Evolutionary conservation across 2,888 invertebrate species (phyloP), one percentile per base, ranked within the genome.

Genomic region (Eumerus sabulonum): DNA sequence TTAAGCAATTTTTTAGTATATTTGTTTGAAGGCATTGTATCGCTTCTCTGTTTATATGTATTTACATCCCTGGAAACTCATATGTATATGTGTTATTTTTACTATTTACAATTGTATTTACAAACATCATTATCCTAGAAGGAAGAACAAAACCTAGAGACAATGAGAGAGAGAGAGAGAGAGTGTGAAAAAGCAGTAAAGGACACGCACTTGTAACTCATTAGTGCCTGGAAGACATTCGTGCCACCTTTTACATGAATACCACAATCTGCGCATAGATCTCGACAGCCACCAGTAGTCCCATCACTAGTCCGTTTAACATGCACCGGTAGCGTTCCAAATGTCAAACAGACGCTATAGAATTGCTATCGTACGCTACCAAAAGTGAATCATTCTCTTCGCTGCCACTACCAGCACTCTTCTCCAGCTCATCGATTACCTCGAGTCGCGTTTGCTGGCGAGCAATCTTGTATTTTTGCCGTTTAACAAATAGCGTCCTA

Each of bases 261-360:
- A 87, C 85, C 35, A 87, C 87, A 73, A 88, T 81, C 83, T 88
- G 88, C 59, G 88, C 88, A 74, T 88, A 88, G 53, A 88, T 88
- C 83, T 88, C 88, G 13, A 88, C 85, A 63, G 85, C 85, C 60
- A 88, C 87, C 45, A 88, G 83, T 18, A 88, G 72, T 36, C 85
- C 84, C 87, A 88, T 88, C 64, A 88, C 85, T 82, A 86, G 82
- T 53, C 85, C 83, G 82, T 88, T 88, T 70, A 88, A 84, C 84
- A 85, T 84, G 85, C 86, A 86, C 85, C 87, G 85, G 85, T 87
- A 83, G 83, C 86, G 85, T 86, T 86, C 85, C 86, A 87, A 86
- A 85, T 88, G 89, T 89, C 89, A 89, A 87, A 89, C 88, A 82
- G 89, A 88, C 85, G 86, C 86, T 84, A 88, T 83, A 73, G 88